These are phyloP conservation scores for Calcarius lapponicus DNA, from an alignment of 2,797 vertebrate genomes.

Conservation along the genomic window DNA sequence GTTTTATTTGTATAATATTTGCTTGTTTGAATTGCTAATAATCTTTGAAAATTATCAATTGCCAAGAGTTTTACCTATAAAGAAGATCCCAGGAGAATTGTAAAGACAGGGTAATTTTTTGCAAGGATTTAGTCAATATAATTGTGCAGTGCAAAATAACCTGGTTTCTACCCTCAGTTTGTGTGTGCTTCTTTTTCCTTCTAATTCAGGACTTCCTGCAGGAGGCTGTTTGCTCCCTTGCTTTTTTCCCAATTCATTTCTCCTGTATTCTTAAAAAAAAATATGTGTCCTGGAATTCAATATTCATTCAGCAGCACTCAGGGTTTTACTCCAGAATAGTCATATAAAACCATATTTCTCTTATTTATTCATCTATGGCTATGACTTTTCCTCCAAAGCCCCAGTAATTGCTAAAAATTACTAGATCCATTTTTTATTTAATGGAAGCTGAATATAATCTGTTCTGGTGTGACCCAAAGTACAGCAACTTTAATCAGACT, in stretches of 20 bases:
- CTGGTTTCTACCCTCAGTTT: neutral
- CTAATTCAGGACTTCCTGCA: neutral
- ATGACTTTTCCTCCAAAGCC: neutral
- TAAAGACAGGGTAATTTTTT: neutral
- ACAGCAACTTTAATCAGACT: conserved; percentile 19
- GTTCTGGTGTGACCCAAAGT: neutral
- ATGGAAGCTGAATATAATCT: neutral
- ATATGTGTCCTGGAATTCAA: neutral
- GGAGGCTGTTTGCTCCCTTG: neutral
- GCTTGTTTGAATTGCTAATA: neutral
- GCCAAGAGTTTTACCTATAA: neutral
- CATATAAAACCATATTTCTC: neutral
- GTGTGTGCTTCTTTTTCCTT: neutral
- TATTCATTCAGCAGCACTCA: neutral
- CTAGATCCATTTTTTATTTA: conserved; percentile 17
- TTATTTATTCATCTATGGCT: neutral
- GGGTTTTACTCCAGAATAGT: neutral
- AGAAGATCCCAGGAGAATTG: neutral
- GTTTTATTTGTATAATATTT: neutral
- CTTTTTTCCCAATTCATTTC: neutral
- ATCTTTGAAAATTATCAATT: neutral
- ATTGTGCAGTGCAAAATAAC: neutral
- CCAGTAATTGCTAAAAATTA: neutral
- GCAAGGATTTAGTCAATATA: neutral
- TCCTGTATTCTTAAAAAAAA: neutral